Evolutionary conservation across 2,113 vertebrate species (phyloP), one percentile per base, ranked within the genome.

Genomic region (Corvus moneduloides): DNA sequence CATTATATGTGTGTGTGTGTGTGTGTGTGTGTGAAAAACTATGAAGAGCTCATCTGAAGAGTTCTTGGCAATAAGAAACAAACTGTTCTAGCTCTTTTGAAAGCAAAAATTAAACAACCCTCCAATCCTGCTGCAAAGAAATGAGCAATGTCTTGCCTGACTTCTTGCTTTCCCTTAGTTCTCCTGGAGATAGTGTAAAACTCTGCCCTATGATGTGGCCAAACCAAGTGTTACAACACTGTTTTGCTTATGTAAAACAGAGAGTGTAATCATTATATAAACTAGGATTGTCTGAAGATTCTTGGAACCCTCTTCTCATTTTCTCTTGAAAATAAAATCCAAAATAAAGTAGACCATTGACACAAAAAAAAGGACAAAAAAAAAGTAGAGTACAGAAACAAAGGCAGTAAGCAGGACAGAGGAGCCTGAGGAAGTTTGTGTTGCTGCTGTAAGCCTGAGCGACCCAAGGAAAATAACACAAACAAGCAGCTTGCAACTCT

Each of bases 11-110:
- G 4, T 44, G 4, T 51, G 13, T 51, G 13, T 27, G 16, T 75
- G 54, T 11, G 11, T 39, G 39, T 39, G 39, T 62, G 66, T 71
- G 85, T 48, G 72, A 33, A 94, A 63, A 92, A 83, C 33, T 78
- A 52, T 37, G 81, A 94, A 74, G 88, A 87, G 56, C 74, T 91
- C 61, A 39, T 55, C 85, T 84, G 78, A 95, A 78, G 78, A 97
- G 90, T 46, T 76, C 78, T 83, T 91, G 61, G 77, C 59, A 87
- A 76, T 46, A 39, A 73, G 58, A 87, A 58, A 20, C 67, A 54
- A 49, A 28, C 16, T 55, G 27, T 85, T 91, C 51, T 72, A 79
- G 71, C 49, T 87, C 51, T 87, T 94, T 90, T 79, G 68, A 87
- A 91, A 89, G 41, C 44, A 87, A 90, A 95, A 92, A 76, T 61